phyloP scores from a whole-genome alignment of 2,797 vertebrate genomes.

The Neosalanx taihuensis region DNA sequence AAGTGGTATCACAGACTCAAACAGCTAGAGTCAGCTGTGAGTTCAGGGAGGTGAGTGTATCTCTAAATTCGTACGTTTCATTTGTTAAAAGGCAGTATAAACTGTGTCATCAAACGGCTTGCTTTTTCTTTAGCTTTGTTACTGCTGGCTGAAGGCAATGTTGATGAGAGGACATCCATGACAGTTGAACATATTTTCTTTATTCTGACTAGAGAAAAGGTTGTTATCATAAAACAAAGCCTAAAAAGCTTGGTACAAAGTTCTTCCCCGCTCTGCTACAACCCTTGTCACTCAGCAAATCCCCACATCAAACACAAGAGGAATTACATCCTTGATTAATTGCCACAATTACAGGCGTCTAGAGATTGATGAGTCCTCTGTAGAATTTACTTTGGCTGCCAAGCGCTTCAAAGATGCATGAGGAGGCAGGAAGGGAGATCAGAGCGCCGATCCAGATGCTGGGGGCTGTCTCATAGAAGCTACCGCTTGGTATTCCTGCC shows the following conservation, averaged over 20 bases:
- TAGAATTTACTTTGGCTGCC: conserved; percentile 2
- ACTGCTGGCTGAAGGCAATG: too few relatives aligned
- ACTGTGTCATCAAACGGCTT: too few relatives aligned
- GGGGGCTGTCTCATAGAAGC: conserved; percentile 17
- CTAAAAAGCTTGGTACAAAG: background rate
- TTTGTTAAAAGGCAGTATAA: too few relatives aligned
- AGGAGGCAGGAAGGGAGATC: background rate
- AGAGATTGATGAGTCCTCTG: conserved; percentile 25
- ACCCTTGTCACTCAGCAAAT: background rate
- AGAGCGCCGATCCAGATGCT: conserved; percentile 10
- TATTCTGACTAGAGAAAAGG: background rate
- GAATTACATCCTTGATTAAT: conserved; percentile 37
- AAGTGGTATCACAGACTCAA: too few relatives aligned
- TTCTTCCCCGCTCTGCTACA: background rate
- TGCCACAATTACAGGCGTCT: conserved; percentile 14
- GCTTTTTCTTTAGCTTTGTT: too few relatives aligned
- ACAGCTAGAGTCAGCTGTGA: too few relatives aligned
- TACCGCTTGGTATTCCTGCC: conserved; percentile 29
- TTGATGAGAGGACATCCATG: too few relatives aligned
- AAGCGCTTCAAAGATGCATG: conserved; percentile 19
- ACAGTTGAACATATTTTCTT: background rate
- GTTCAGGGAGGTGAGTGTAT: too few relatives aligned
- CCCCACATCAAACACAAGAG: conserved; percentile 15
- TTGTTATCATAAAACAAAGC: background rate
- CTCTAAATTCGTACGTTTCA: too few relatives aligned